Conservation (phyloP, 1,140 invertebrate species). For the Calliphora vicina region DNA sequence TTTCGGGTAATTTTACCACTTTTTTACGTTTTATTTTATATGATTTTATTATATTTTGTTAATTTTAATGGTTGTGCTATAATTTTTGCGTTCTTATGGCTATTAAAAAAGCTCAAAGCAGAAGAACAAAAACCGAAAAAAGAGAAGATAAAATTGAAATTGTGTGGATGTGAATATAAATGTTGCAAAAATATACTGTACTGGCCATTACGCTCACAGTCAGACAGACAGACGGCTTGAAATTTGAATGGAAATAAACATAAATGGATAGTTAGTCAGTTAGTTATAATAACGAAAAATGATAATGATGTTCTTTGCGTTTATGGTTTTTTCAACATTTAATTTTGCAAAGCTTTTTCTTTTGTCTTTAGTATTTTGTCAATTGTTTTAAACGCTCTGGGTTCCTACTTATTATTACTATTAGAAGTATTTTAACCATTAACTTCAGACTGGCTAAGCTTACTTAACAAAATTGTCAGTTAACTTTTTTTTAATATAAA, state of each 20-base stretch:
- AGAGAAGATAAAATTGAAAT: not conserved
- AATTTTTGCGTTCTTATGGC: not conserved
- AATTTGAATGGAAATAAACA: not conserved
- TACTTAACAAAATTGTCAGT: no score
- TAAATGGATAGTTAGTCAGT: not conserved
- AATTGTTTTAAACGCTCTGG: not conserved
- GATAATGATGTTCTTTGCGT: not conserved
- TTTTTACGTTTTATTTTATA: not conserved
- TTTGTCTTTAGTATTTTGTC: not conserved
- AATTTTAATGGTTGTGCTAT: not conserved
- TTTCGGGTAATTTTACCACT: conserved; percentile 38
- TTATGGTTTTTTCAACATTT: not conserved
- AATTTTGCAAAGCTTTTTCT: not conserved
- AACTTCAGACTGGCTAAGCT: no score
- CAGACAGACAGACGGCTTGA: not conserved
- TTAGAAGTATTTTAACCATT: no score
- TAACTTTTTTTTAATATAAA: no score
- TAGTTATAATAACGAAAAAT: not conserved
- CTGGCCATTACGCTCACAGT: no score
- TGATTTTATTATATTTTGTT: not conserved
- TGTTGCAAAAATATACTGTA: no score
- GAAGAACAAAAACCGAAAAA: no score
- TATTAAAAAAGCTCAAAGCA: not conserved
- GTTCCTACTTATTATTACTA: not conserved
- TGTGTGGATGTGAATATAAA: not conserved